phyloP scores from a whole-genome alignment of 2,888 invertebrate species.

The Epirrhoe tristata region DNA sequence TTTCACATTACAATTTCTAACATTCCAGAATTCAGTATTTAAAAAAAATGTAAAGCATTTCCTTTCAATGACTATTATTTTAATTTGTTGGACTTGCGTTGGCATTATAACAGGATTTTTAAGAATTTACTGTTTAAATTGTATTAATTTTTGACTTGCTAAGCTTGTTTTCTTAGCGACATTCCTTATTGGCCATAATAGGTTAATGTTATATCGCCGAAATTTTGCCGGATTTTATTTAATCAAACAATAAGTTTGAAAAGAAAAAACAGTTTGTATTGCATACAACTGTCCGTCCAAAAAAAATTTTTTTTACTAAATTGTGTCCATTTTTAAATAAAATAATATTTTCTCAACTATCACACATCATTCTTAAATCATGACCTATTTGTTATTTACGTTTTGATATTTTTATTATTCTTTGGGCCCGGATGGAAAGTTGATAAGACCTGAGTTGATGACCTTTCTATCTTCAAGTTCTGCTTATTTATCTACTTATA shows the following conservation, averaged over 20 bases:
- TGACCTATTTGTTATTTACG: conserved; percentile 15
- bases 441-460: conserved; percentile 34
- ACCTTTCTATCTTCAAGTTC: conserved; percentile 32
- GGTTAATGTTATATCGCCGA: neutral
- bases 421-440: conserved; percentile 32
- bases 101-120: conserved; percentile 2
- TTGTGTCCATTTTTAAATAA: conserved; percentile 14
- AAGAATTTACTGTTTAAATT: conserved; percentile 26
- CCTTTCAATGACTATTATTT: conserved; percentile 2
- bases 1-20: conserved; percentile 47
- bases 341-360: conserved; percentile 9
- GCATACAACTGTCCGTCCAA: conserved; percentile 36
- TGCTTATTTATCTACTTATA: conserved; percentile 39
- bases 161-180: conserved; percentile 7
- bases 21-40: conserved; percentile 65
- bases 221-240: conserved; percentile 1
- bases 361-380: conserved; percentile 8
- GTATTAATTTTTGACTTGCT: conserved; percentile 10
- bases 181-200: conserved; percentile 24
- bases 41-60: conserved; percentile 33
- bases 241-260: conserved; percentile 2
- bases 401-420: conserved; percentile 25
- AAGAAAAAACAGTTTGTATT: conserved; percentile 24
- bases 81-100: conserved; percentile 4
- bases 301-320: conserved; percentile 11